Base-by-base conservation (phyloP, 2,113 vertebrate genomes). In the Delphinus delphis region DNA sequence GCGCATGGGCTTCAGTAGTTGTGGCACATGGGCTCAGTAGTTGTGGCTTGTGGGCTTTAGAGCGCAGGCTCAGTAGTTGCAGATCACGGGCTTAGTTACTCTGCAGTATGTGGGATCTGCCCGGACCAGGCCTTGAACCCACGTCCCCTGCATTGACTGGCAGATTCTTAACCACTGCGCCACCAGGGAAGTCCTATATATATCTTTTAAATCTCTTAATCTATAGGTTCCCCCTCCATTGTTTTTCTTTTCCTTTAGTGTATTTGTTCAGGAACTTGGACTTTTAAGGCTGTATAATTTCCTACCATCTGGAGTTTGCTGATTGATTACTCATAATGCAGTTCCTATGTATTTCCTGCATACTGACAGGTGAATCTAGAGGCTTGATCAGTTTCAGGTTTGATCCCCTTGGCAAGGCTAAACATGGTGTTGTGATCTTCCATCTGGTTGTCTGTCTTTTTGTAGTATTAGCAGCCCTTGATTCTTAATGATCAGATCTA, bases 181-280 rank as follows among this genome's bases (percentile, higher is more conserved):
- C 53, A 53, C 53, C 53, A 18, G 53, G 53, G 53, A 53, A 53
- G 53, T 53, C 53, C 53, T 18, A 18, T 53, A 44, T 1, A 60
- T 68, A 2, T 92, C 36, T 95, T 89, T 67, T 76, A 70, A 77
- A 70, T 93, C n/a, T 93, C 41, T 96, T 89, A 38, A 47, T 67
- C 18, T 47, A 0, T 36, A 38, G 12, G 5, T 55, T 79, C 6
- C 11, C 5, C 21, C 44, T 86, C 25, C 36, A 70, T 53, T 93
- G 33, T 38, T 44, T 70, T 87, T 62, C 8, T 73, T 89, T 74
- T 62, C 26, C 7, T 73, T 53, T 28, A 88, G 0, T 86, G 31
- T 88, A 44, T 91, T 65, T 93, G 8, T 74, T 74, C 20, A 68
- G 85, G 73, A 93, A 88, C 53, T 31, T 88, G 62, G 80, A 14